These are phyloP conservation scores for Falco berigora DNA, from an alignment of 2,797 vertebrate species.

Conservation along the genomic window DNA sequence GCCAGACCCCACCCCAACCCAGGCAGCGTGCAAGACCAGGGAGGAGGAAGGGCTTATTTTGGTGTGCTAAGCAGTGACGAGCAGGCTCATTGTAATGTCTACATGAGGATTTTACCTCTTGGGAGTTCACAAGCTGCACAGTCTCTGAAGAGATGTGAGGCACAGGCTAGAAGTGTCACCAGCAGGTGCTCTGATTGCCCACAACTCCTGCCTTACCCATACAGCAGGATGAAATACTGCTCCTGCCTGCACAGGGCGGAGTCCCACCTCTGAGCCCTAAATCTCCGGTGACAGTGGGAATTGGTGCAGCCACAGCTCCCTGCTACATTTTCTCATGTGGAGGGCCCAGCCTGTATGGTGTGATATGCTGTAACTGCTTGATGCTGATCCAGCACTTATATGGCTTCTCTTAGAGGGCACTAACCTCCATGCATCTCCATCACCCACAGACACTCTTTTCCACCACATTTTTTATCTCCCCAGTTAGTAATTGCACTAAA, in stretches of 20 bases:
- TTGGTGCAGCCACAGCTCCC: not conserved
- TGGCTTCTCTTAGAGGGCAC: not conserved
- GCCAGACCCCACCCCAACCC: not conserved
- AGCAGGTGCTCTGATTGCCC: not conserved
- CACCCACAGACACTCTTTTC: not conserved
- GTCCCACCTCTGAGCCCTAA: not conserved
- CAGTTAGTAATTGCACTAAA: conserved; percentile 35
- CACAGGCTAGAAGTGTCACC: not conserved
- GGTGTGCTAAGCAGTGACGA: not conserved
- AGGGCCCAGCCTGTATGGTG: not conserved
- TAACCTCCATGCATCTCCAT: not conserved
- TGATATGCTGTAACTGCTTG: not conserved
- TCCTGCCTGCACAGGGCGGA: not conserved
- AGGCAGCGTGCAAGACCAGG: not conserved
- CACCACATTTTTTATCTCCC: not conserved
- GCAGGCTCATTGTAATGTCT: not conserved
- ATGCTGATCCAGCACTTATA: not conserved
- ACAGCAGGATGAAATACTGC: not conserved
- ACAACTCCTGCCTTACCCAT: not conserved
- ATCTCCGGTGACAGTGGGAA: not conserved
- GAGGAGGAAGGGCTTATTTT: not conserved
- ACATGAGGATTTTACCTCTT: not conserved
- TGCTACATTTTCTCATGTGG: not conserved
- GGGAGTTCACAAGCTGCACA: not conserved
- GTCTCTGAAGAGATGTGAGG: not conserved